Evolutionary conservation across 2,888 invertebrate species (phyloP), one percentile per base, ranked within the genome.

Genomic region (Sesamia inferens): DNA sequence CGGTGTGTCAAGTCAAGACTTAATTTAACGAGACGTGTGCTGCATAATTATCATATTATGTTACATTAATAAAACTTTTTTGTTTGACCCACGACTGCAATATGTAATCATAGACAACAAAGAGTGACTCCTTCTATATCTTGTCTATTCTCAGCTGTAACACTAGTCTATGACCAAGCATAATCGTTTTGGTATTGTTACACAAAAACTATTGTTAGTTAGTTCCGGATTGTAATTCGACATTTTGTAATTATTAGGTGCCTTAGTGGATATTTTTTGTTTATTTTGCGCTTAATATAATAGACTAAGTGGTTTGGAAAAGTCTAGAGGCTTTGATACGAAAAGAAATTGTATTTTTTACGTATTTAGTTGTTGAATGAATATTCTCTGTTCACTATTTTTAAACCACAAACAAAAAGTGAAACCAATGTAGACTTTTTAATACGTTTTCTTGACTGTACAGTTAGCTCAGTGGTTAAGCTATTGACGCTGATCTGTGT

Each of bases 141-240:
- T 74, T 70, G 22, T 66, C 47, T 68, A 71, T 71, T 70, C 59
- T 68, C 42, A 44, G 7, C 6, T 58, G 48, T 55, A 51, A 58
- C 54, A 31, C 47, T 42, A 59, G 58, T 76, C 51, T 59, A 59
- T 77, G 71, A 74, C 65, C 31, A 51, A 63, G 69, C 75, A 51
- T 5, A 54, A 44, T 74, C 59, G 71, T 71, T 76, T 71, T 71
- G 44, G 39, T 19, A 75, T 74, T 79, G 62, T 74, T 76, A 6
- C 19, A 63, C n/a, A 62, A 69, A 74, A 79, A 44, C 31, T 42
- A 14, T 31, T n/a, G n/a, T 57, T 10, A 39, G 62, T 59, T 24
- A 48, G 64, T 78, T 82, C 84, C 82, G 80, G 75, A 31, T 55
- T 19, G 22, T 57, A 59, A 68, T 44, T 31, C 67, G 59, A 16